Conservation (phyloP, 2,113 vertebrate species). For the Alces alces region DNA sequence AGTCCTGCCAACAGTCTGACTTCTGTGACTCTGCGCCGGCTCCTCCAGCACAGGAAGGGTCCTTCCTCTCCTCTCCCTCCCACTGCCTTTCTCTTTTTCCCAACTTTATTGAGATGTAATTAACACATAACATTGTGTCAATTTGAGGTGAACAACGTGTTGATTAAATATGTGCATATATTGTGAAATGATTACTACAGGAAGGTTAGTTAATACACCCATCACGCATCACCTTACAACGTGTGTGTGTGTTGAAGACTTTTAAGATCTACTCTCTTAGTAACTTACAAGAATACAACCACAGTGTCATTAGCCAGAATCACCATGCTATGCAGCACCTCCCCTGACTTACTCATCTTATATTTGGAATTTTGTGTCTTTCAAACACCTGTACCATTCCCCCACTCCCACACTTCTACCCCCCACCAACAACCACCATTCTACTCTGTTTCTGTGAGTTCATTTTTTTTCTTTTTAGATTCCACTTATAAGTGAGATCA, state of each 20-base stretch:
- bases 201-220: background rate
- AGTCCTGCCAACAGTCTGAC: background rate
- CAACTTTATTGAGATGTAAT: background rate
- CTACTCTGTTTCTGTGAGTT: background rate
- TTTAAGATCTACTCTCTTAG: background rate
- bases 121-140: background rate
- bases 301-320: too few species aligned
- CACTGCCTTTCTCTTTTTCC: background rate
- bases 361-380: background rate
- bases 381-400: too few species aligned
- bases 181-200: background rate
- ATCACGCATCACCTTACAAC: background rate
- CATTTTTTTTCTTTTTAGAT: background rate
- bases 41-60: background rate
- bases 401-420: background rate
- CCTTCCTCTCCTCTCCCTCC: background rate
- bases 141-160: background rate
- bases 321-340: rapidly evolving
- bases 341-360: background rate
- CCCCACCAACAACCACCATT: background rate
- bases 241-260: background rate
- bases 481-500: background rate
- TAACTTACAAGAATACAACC: background rate
- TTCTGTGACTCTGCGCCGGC: too few species aligned
- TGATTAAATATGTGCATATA: background rate